Evolutionary conservation across 2,113 vertebrate species (phyloP).

Genomic region (Puffinus mauretanicus): DNA sequence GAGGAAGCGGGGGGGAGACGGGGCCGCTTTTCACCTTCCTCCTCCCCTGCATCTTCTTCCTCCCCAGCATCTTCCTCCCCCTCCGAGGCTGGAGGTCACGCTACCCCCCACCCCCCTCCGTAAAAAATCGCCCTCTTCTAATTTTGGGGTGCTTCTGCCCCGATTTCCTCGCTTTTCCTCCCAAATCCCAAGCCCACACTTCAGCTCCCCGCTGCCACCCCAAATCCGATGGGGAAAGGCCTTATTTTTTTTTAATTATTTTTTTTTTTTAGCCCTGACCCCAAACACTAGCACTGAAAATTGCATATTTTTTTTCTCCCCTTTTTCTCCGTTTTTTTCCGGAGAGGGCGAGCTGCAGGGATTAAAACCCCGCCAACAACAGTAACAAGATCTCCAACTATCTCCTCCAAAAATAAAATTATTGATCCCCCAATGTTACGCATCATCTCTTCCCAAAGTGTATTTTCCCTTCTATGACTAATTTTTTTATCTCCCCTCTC

Average conservation of each 20-base stretch:
- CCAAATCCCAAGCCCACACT: neutral
- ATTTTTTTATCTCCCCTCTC: neutral
- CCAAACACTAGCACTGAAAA: neutral
- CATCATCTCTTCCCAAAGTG: neutral
- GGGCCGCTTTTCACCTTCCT: too few relatives aligned
- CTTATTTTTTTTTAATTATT: too few relatives aligned
- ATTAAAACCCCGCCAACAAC: neutral
- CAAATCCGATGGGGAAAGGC: neutral
- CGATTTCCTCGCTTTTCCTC: neutral
- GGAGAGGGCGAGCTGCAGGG: neutral
- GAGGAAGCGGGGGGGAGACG: too few relatives aligned
- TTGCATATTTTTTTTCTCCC: rapidly evolving
- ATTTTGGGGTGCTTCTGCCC: neutral
- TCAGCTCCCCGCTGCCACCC: neutral
- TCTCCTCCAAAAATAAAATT: neutral
- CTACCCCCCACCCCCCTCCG: rapidly evolving
- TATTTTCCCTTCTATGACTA: neutral
- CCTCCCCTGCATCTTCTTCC: too few relatives aligned
- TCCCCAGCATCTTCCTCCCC: neutral
- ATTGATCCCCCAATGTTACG: neutral
- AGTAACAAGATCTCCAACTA: neutral
- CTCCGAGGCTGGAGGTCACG: neutral
- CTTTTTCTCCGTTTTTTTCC: neutral
- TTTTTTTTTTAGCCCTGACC: neutral
- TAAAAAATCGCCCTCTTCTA: neutral